Conservation (phyloP, 2,888 invertebrate genomes). For the Cryptophagus acutangulus region DNA sequence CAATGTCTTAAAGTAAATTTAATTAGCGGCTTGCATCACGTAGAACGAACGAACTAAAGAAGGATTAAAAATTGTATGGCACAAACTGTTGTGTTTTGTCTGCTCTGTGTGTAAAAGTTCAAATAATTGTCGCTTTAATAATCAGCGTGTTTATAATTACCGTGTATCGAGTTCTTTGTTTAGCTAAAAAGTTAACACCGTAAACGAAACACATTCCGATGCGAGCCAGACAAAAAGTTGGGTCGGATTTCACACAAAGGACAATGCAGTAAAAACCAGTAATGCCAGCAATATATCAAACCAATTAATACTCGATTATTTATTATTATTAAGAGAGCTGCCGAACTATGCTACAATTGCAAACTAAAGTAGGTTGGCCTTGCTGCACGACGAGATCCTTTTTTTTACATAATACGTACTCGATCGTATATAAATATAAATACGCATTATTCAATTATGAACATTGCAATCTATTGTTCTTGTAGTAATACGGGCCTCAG, state of each 20-base stretch:
- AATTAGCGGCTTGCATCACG: too few relatives aligned
- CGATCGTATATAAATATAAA: too few relatives aligned
- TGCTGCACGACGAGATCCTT: constrained; percentile 14
- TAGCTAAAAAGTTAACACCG: constrained; percentile 35
- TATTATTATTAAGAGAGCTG: constrained; percentile 45
- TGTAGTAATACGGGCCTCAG: too few relatives aligned
- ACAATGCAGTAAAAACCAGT: constrained; percentile 43
- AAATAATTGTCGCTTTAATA: constrained; percentile 13
- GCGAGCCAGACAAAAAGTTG: constrained; percentile 39
- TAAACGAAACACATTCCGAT: constrained; percentile 40
- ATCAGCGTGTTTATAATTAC: constrained; percentile 25
- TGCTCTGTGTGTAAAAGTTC: constrained; percentile 8
- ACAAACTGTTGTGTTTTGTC: too few relatives aligned
- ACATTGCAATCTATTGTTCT: constrained; percentile 1
- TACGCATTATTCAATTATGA: constrained; percentile 12
- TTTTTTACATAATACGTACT: too few relatives aligned
- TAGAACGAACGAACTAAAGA: too few relatives aligned
- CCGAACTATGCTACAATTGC: constrained; percentile 38
- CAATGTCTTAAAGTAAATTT: too few relatives aligned
- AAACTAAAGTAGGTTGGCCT: constrained; percentile 21
- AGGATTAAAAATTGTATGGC: too few relatives aligned
- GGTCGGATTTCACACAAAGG: constrained; percentile 44
- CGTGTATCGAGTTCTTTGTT: constrained; percentile 27
- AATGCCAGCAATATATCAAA: constrained; percentile 48
- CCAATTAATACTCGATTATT: constrained; percentile 48